A percentile compares a stretch with the other conserved stretches of the same genome.
Evolutionary conservation across 2,888 invertebrate genomes (phyloP).

Genomic region (Morpho helenor): DNA sequence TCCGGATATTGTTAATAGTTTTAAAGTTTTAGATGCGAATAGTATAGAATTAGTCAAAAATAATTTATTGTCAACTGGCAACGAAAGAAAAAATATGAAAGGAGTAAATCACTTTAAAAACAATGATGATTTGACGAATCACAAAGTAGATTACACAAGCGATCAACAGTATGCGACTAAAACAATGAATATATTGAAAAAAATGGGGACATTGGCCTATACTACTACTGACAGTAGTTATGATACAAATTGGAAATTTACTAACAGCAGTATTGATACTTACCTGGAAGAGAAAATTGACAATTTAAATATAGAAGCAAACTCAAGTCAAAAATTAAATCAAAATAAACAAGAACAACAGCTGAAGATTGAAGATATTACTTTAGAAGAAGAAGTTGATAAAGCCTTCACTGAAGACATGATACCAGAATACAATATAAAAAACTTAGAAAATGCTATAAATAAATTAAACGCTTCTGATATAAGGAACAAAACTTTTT

Average conservation of each 20-base stretch:
- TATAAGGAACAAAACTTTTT: slow-evolving; percentile 5
- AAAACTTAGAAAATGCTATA: slow-evolving; percentile 19
- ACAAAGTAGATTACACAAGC: background rate
- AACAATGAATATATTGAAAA: slow-evolving; percentile 11
- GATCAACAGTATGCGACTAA: slow-evolving; percentile 1
- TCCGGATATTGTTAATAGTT: slow-evolving; percentile 17
- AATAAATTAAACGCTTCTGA: slow-evolving; percentile 12
- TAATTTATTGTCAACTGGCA: slow-evolving; percentile 22
- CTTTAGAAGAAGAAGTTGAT: slow-evolving; percentile 34
- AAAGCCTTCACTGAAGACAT: slow-evolving; percentile 21
- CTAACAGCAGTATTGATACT: background rate
- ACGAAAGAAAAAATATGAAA: background rate
- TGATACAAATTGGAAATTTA: background rate
- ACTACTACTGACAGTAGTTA: slow-evolving; percentile 7
- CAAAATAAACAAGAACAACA: slow-evolving; percentile 8
- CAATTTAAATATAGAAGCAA: background rate
- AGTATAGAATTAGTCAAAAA: slow-evolving; percentile 31
- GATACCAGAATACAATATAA: slow-evolving; percentile 16
- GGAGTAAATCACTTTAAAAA: background rate
- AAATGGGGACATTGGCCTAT: slow-evolving; percentile 13
- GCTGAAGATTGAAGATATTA: slow-evolving; percentile 29
- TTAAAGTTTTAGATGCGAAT: slow-evolving; percentile 25
- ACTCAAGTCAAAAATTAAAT: background rate
- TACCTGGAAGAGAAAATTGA: background rate
- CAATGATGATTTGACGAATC: background rate